phyloP scores from a whole-genome alignment of 1,140 invertebrate genomes.

The Sarcophaga bullata region DNA sequence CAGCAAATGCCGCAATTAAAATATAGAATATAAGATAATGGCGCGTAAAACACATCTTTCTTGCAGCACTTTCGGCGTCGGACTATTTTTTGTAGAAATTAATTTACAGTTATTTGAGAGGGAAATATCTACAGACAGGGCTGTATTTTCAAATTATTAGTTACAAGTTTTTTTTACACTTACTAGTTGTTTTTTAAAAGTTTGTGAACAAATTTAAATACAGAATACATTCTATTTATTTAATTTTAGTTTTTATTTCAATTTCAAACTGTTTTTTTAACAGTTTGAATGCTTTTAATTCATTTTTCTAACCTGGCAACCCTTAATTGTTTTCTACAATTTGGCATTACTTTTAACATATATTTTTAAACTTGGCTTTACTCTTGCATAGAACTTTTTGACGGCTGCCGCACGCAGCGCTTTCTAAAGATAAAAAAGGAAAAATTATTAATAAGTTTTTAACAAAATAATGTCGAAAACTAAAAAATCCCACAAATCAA shows the following conservation, averaged over 20 bases:
- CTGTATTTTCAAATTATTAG: not conserved
- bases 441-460: not conserved
- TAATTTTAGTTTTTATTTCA: too few relatives aligned
- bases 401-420: not conserved
- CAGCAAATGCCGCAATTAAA: not conserved
- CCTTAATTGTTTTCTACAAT: too few relatives aligned
- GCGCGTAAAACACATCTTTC: not conserved
- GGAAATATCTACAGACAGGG: not conserved
- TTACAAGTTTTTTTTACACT: too few relatives aligned
- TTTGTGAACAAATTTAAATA: too few relatives aligned
- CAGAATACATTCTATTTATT: too few relatives aligned
- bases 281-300: too few relatives aligned
- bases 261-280: too few relatives aligned
- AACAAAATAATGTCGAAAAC: conserved; percentile 29
- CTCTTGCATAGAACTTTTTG: not conserved
- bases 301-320: too few relatives aligned
- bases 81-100: not conserved
- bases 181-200: too few relatives aligned
- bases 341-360: too few relatives aligned
- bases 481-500: conserved; percentile 12
- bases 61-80: too few relatives aligned
- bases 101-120: not conserved
- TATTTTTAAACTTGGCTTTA: not conserved
- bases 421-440: not conserved
- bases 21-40: not conserved